Evolutionary conservation across 2,888 invertebrate species (phyloP).

Genomic region (Andricus curvator): DNA sequence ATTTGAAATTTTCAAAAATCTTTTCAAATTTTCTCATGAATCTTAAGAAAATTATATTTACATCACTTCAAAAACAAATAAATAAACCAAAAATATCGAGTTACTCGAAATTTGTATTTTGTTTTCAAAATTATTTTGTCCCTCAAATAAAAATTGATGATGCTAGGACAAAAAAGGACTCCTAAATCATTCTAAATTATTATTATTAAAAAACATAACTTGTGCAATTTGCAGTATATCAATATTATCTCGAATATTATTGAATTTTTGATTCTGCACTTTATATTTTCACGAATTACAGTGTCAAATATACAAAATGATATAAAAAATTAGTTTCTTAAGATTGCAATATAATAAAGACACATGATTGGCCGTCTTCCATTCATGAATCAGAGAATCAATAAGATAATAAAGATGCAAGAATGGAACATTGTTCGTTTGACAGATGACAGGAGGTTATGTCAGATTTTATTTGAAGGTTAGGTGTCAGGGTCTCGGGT

Average conservation of each 20-base stretch:
- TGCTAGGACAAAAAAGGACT: too few species aligned
- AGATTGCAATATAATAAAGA: background rate
- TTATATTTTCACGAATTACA: background rate
- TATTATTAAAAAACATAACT: background rate
- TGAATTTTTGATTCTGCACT: background rate
- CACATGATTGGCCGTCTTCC: background rate
- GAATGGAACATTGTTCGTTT: background rate
- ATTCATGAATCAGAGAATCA: conserved; percentile 19
- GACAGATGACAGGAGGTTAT: conserved; percentile 56
- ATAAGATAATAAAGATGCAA: background rate
- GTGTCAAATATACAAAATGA: background rate
- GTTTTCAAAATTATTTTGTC: too few species aligned
- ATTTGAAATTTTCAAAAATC: too few species aligned
- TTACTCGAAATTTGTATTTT: too few species aligned
- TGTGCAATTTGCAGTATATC: background rate
- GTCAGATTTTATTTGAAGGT: conserved; percentile 55
- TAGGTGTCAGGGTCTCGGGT: conserved; percentile 51
- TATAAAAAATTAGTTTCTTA: background rate
- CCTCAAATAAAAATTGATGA: too few species aligned
- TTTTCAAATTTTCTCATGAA: too few species aligned
- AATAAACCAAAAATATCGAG: too few species aligned
- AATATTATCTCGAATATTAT: background rate
- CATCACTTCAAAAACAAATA: too few species aligned
- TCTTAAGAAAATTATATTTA: too few species aligned
- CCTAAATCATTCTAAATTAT: background rate